Evolutionary conservation across 2,888 invertebrate species (phyloP).

Genomic region (Coenonympha arcania): DNA sequence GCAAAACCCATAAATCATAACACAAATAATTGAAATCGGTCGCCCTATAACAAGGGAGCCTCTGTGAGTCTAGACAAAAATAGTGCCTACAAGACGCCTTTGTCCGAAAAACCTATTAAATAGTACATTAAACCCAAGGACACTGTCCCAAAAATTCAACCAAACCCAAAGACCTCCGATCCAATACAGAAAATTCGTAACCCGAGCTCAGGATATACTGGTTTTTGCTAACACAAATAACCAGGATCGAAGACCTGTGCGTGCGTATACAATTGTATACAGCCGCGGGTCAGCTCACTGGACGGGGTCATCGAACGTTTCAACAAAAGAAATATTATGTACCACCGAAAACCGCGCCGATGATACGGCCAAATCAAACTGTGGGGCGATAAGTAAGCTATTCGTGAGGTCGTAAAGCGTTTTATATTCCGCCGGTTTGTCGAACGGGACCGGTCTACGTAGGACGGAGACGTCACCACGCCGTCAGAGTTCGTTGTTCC

Average conservation of each 20-base stretch:
- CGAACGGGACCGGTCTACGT: conserved; percentile 52
- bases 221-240: conserved; percentile 17
- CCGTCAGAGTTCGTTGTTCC: conserved; percentile 69
- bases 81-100: conserved; percentile 26
- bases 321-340: conserved; percentile 39
- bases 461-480: conserved; percentile 45
- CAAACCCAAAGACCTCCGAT: conserved; percentile 28
- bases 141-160: conserved; percentile 37
- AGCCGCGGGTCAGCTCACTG: conserved; percentile 16
- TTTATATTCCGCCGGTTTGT: conserved; percentile 40
- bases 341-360: conserved; percentile 28
- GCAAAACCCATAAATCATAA: conserved; percentile 1
- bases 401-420: conserved; percentile 13
- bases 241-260: conserved; percentile 20
- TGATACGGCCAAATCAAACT: conserved; percentile 23
- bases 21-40: conserved; percentile 7
- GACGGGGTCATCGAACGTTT: conserved; percentile 40
- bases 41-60: conserved; percentile 8
- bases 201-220: conserved; percentile 30
- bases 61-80: conserved; percentile 28
- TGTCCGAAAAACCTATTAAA: conserved; percentile 30
- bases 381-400: conserved; percentile 2
- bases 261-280: conserved; percentile 11
- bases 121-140: conserved; percentile 33
- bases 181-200: conserved; percentile 21